Conservation (phyloP, 2,797 vertebrate species). For the Acanthurus tractus region DNA sequence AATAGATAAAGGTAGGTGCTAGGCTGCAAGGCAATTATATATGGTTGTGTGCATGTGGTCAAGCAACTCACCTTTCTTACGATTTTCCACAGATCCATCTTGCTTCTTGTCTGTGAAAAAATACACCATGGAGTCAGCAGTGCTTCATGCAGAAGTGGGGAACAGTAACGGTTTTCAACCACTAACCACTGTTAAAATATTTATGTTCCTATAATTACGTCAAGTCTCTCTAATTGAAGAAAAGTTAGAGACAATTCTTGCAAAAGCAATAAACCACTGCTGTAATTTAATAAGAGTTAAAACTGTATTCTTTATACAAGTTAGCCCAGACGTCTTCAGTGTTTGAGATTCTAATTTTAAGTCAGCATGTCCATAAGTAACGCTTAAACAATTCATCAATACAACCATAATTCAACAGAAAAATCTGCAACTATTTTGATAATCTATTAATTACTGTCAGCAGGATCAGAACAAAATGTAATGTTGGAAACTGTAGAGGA, state of each 20-base stretch:
- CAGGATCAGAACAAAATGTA: not conserved
- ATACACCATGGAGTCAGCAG: constrained; percentile 38
- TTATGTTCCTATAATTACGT: too few species aligned
- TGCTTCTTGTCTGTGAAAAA: constrained; percentile 94
- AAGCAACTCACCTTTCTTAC: constrained; percentile 94
- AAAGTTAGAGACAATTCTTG: not conserved
- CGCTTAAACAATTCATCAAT: not conserved
- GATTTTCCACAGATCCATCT: constrained; percentile 95
- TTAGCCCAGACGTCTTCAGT: too few species aligned
- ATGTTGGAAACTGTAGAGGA: not conserved
- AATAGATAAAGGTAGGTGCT: constrained; percentile 52
- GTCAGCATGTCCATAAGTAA: too few species aligned
- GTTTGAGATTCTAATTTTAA: not conserved
- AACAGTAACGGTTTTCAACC: too few species aligned
- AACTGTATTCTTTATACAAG: too few species aligned
- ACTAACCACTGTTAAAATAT: too few species aligned
- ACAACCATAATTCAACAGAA: not conserved
- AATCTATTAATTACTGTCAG: not conserved
- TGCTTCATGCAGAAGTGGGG: too few species aligned
- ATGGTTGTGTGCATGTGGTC: not conserved
- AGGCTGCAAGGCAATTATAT: constrained; percentile 61
- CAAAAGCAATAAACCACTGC: too few species aligned
- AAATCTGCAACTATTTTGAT: not conserved
- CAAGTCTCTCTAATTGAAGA: not conserved
- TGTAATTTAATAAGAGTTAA: too few species aligned